Base-by-base conservation (phyloP, 2,888 invertebrate species). In the Agonopterix alstromeriana region DNA sequence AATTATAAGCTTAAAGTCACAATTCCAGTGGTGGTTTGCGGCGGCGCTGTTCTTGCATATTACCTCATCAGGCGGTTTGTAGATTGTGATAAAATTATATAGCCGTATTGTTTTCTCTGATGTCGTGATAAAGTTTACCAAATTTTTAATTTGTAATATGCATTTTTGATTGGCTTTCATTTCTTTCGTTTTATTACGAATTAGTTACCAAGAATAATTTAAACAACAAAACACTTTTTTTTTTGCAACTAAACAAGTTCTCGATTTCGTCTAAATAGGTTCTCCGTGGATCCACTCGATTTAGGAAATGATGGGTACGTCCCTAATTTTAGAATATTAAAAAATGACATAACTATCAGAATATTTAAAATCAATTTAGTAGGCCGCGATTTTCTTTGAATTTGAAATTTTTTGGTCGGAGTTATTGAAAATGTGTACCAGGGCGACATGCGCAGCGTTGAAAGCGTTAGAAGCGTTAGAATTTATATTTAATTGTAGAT, bases 11-110 rank as follows among this genome's bases (percentile, higher is more conserved):
- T 87, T 27, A 88, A 87, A 85, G 71, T 87, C 56, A 85, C 86
- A 55, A 81, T 88, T 65, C 88, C 88, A 50, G 81, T 86, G 69
- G 75, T 87, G 66, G 87, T 88, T 73, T 88, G 88, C 73, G 88
- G 88, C 71, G 86, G 88, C 58, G 88, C 88, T 57, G 87, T 88
- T 65, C 79, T 88, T 62, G 84, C 83, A 54, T 88, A 84, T 85
- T 88, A 87, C 82, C 82, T 88, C 85, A 87, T 87, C 75, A 80
- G 83, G 79, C 85, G 88, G 88, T 88, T 82, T 66, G 88, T 88
- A 84, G 63, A 58, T 58, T 65, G 65, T 50, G 61, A 47, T 55
- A 49, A 48, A 58, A 53, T 58, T 53, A 48, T 53, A 40, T 54
- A 42, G 46, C 49, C 45, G 41, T 51, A 48, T 27, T 27, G 5